Evolutionary conservation across 2,113 vertebrate genomes (phyloP).

Genomic region (Alaudala cheleensis): DNA sequence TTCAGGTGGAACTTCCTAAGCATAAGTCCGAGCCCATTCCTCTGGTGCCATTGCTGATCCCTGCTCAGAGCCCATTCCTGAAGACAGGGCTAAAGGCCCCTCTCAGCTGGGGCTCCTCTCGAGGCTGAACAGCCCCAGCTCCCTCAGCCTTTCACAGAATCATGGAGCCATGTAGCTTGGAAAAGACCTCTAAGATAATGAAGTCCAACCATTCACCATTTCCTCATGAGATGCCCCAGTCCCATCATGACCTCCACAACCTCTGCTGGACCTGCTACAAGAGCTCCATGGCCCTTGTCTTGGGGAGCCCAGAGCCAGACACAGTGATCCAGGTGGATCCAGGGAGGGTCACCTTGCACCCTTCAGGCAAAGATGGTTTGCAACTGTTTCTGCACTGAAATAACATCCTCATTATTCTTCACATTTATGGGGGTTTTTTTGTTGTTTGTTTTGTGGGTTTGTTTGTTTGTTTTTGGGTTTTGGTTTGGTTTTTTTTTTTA

Average conservation of each 20-base stretch:
- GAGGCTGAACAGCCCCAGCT: neutral
- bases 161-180: neutral
- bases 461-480: neutral
- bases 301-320: neutral
- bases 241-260: neutral
- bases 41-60: neutral
- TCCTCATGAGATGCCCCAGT: accelerated
- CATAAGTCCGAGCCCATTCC: neutral
- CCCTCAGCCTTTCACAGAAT: neutral
- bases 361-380: neutral
- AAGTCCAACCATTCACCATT: neutral
- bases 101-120: neutral
- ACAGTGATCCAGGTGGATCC: neutral
- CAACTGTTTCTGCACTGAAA: neutral
- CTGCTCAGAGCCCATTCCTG: neutral
- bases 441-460: too few species aligned
- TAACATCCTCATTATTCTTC: neutral
- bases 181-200: neutral
- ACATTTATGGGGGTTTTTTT: too few species aligned
- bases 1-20: neutral
- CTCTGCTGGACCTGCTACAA: neutral
- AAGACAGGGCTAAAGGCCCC: neutral
- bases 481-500: too few species aligned
- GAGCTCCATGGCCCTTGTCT: neutral
- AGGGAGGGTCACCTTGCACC: neutral